Evolutionary conservation across 2,888 invertebrate genomes (phyloP).

Genomic region (Cephus pulcher): DNA sequence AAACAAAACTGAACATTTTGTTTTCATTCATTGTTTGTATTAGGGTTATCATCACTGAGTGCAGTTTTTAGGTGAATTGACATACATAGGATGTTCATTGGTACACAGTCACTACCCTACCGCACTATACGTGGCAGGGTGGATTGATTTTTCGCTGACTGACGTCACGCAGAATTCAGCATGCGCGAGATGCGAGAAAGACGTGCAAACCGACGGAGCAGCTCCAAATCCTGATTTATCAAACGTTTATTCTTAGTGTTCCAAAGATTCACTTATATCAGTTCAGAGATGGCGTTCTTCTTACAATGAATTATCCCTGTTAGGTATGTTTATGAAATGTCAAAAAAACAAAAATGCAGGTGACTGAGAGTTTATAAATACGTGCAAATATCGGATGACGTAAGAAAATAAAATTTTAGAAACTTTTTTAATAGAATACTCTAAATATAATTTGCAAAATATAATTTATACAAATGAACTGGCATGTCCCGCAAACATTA

Average conservation of each 20-base stretch:
- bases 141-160: slow-evolving; percentile 57
- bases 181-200: slow-evolving; percentile 44
- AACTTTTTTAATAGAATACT: no score
- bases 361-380: neutral
- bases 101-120: slow-evolving; percentile 33
- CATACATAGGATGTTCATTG: slow-evolving; percentile 19
- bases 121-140: slow-evolving; percentile 42
- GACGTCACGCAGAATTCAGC: slow-evolving; percentile 49
- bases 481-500: neutral
- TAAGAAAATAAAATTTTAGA: neutral
- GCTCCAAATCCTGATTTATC: neutral
- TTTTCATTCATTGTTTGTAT: neutral
- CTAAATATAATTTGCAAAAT: neutral
- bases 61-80: slow-evolving; percentile 29
- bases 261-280: neutral
- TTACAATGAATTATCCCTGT: neutral
- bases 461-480: neutral
- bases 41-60: slow-evolving; percentile 24
- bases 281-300: neutral
- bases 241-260: neutral
- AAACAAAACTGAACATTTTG: neutral
- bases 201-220: slow-evolving; percentile 8
- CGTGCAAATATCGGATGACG: neutral
- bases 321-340: neutral
- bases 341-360: neutral